Conservation (phyloP, 1,140 invertebrate species). For the Charaxes varanes region DNA sequence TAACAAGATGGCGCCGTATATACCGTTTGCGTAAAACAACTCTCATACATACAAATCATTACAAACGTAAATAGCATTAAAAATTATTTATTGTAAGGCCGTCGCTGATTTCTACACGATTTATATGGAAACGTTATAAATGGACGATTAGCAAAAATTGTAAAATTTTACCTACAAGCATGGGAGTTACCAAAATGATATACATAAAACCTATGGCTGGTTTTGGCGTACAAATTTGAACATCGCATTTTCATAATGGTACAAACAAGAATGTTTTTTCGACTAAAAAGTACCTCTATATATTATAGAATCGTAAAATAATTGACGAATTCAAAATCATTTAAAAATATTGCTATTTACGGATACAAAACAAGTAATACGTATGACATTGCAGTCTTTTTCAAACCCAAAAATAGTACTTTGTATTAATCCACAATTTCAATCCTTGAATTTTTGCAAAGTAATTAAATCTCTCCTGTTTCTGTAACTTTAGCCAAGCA, state of each 20-base stretch:
- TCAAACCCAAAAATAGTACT: too few species aligned
- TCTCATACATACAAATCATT: slow-evolving; percentile 15
- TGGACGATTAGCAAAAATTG: slow-evolving; percentile 39
- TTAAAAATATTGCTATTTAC: too few species aligned
- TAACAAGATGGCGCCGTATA: slow-evolving; percentile 9
- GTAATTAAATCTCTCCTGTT: too few species aligned
- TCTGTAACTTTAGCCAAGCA: too few species aligned
- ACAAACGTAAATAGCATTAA: slow-evolving; percentile 27
- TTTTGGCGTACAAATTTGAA: slow-evolving; percentile 1
- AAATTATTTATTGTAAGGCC: slow-evolving; percentile 24
- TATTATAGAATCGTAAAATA: too few species aligned
- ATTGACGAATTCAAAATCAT: too few species aligned
- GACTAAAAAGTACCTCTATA: too few species aligned
- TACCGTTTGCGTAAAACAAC: slow-evolving; percentile 1
- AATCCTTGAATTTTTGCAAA: too few species aligned
- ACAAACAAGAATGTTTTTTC: too few species aligned
- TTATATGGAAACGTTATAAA: slow-evolving; percentile 25
- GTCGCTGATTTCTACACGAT: slow-evolving; percentile 37
- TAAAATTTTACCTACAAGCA: slow-evolving; percentile 17
- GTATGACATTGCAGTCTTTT: too few species aligned
- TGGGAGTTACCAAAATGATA: slow-evolving; percentile 3
- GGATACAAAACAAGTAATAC: too few species aligned
- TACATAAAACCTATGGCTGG: not conserved
- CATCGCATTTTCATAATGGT: not conserved
- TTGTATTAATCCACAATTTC: too few species aligned